Conservation (phyloP, 1,140 invertebrate species). For the Druon quercuslanigerum region DNA sequence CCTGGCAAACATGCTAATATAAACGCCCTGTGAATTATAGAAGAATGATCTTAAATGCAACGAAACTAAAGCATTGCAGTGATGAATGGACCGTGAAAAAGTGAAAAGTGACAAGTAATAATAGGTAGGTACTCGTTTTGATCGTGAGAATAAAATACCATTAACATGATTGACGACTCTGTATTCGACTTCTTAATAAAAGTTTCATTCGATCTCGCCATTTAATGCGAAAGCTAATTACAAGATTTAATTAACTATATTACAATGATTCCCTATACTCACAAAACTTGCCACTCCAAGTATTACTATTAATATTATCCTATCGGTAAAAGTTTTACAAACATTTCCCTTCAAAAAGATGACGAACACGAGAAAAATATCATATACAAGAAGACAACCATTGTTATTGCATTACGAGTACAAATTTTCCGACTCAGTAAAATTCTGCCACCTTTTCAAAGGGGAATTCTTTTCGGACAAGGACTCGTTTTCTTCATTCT, state of each 20-base stretch:
- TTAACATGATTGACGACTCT: slow-evolving; percentile 2
- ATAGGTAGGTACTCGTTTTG: background rate
- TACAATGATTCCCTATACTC: slow-evolving; percentile 26
- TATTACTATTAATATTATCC: slow-evolving; percentile 5
- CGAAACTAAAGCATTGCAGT: slow-evolving; percentile 24
- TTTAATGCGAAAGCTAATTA: slow-evolving; percentile 29
- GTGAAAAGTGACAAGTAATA: slow-evolving; percentile 22
- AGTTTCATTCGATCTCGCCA: slow-evolving; percentile 4
- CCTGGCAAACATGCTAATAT: slow-evolving; percentile 23
- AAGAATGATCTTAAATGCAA: slow-evolving; percentile 20
- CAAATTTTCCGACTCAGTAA: slow-evolving; percentile 5
- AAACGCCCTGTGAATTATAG: slow-evolving; percentile 29
- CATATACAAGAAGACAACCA: slow-evolving; percentile 7
- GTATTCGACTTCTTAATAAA: background rate
- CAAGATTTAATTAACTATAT: background rate
- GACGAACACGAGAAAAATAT: background rate
- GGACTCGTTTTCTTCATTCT: background rate
- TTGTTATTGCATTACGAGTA: slow-evolving; percentile 11
- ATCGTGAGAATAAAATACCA: slow-evolving; percentile 13
- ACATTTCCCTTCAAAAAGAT: slow-evolving; percentile 23
- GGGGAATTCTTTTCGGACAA: background rate
- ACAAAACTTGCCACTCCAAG: slow-evolving; percentile 14
- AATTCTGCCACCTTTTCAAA: slow-evolving; percentile 13
- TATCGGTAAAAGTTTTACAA: slow-evolving; percentile 21
- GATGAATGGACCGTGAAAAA: background rate